phyloP scores from a whole-genome alignment of 2,888 invertebrate genomes.

The Epicampocera succincta region DNA sequence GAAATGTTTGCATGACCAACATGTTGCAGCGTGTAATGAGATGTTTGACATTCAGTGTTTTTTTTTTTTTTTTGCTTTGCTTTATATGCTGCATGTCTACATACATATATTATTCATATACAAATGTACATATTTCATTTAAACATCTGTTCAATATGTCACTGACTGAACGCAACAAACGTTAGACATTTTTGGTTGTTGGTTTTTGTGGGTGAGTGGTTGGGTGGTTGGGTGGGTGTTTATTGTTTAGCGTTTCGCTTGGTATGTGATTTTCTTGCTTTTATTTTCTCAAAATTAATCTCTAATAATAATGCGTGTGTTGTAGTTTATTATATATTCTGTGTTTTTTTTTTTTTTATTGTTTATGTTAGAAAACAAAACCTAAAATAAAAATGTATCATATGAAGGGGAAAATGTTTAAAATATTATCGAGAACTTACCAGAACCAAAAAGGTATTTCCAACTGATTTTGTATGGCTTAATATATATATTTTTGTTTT shows the following conservation, averaged over 20 bases:
- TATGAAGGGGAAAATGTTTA: constrained; percentile 38
- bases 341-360: constrained; percentile 14
- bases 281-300: constrained; percentile 2
- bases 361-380: constrained; percentile 16
- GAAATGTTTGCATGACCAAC: constrained; percentile 12
- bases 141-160: constrained; percentile 17
- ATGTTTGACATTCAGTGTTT: not conserved
- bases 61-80: no score
- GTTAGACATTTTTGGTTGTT: not conserved
- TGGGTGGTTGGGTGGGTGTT: constrained; percentile 42
- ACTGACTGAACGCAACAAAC: constrained; percentile 16
- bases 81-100: not conserved
- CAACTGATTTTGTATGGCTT: not conserved
- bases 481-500: constrained; percentile 7
- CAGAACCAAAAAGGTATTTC: constrained; percentile 55
- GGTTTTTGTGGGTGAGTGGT: constrained; percentile 27
- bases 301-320: constrained; percentile 35
- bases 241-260: constrained; percentile 19
- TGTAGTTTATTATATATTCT: constrained; percentile 13
- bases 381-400: constrained; percentile 67
- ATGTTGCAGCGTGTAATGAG: constrained; percentile 7
- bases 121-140: not conserved
- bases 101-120: constrained; percentile 20
- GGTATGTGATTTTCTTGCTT: constrained; percentile 18
- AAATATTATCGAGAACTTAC: constrained; percentile 57